These are phyloP conservation scores for Lamellibrachia satsuma DNA, from an alignment of 2,888 invertebrate species.

Conservation along the genomic window DNA sequence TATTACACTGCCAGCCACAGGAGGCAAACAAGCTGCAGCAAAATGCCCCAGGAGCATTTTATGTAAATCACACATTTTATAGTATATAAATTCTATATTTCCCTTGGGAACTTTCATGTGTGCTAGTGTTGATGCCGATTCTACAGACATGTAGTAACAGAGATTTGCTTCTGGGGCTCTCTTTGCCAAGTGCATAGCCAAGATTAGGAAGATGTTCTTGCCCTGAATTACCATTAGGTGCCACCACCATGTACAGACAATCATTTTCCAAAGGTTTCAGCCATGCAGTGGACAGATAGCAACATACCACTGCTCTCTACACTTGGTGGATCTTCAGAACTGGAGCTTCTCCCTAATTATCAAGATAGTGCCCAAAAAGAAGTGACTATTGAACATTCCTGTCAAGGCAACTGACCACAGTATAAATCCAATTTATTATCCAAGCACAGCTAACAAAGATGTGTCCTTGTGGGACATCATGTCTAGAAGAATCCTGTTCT, in stretches of 20 bases:
- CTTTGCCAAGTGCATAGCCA: background rate
- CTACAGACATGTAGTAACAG: background rate
- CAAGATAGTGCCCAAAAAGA: background rate
- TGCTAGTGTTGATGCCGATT: background rate
- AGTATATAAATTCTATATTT: background rate
- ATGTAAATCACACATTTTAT: slow-evolving; percentile 7
- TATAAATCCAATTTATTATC: background rate
- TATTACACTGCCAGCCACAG: background rate
- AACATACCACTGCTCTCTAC: background rate
- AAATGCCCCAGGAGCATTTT: background rate
- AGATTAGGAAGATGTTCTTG: background rate
- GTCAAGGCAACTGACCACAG: background rate
- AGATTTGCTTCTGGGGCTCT: background rate
- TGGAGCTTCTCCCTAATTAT: slow-evolving; percentile 3
- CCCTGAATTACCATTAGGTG: background rate
- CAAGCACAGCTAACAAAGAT: background rate
- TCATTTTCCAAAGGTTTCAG: background rate
- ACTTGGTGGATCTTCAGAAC: background rate
- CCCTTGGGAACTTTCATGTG: background rate
- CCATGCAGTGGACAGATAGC: background rate
- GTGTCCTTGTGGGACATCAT: background rate
- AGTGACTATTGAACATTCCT: background rate
- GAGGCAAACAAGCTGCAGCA: background rate
- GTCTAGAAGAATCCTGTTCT: background rate
- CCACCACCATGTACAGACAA: background rate